phyloP scores from a whole-genome alignment of 2,888 invertebrate species.

The Cheilosia vernalis region DNA sequence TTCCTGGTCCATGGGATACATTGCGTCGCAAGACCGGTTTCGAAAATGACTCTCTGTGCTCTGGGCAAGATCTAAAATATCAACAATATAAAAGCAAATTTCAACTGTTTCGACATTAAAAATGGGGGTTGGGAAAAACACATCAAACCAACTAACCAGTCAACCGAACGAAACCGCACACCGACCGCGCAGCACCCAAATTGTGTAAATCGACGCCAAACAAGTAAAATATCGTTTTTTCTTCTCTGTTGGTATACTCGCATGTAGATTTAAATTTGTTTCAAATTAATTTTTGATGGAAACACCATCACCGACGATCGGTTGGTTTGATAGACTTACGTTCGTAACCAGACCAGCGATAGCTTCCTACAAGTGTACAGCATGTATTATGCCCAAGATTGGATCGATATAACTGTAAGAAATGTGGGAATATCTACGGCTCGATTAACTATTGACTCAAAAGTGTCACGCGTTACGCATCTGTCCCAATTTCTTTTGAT shows the following conservation, averaged over 20 bases:
- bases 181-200: conserved; percentile 35
- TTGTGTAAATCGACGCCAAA: conserved; percentile 57
- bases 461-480: conserved; percentile 51
- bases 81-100: conserved; percentile 43
- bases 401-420: background rate
- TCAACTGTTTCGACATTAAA: conserved; percentile 54
- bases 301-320: conserved; percentile 2
- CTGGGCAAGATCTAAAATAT: conserved; percentile 56
- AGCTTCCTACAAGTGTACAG: background rate
- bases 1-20: conserved; percentile 36
- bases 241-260: conserved; percentile 24
- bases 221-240: conserved; percentile 1
- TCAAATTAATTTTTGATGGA: conserved; percentile 47
- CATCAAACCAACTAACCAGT: conserved; percentile 27
- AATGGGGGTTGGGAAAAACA: conserved; percentile 49
- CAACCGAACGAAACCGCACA: conserved; percentile 59
- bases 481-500: conserved; percentile 62
- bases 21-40: conserved; percentile 56
- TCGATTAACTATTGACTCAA: conserved; percentile 60
- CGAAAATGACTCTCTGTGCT: conserved; percentile 19
- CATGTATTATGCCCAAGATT: background rate
- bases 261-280: conserved; percentile 44
- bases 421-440: conserved; percentile 11
- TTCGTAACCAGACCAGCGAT: background rate
- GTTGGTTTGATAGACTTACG: conserved; percentile 18